Evolutionary conservation across 2,888 invertebrate genomes (phyloP), one percentile per base, ranked within the genome.

Genomic region (Alsophila aescularia): DNA sequence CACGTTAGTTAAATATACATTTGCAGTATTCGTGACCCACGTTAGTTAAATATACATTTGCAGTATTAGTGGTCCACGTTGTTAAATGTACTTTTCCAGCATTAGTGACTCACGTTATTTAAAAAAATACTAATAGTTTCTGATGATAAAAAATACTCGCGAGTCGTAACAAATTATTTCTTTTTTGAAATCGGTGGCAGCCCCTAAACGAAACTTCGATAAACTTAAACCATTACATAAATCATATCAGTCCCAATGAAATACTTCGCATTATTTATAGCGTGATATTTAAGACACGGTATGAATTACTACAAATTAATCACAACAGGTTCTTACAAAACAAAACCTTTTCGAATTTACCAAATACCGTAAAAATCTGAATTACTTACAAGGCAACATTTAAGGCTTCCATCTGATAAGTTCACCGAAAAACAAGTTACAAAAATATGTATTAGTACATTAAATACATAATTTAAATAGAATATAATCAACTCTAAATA

Each of bases 341-440:
- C 81, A 85, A 87, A 87, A 83, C 81, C 62, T 59, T 52, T 53
- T 67, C 60, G 56, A 64, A 61, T 69, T 44, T 34, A 27, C 72
- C 72, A 72, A 72, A 69, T 62, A 66, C 72, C 72, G 70, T 69
- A 60, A 69, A 75, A 63, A 71, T 72, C 76, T 63, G 68, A 67
- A 60, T 71, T 66, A 67, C 84, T 71, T 66, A 67, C 84, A 86
- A 87, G 87, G 87, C 88, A 87, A 77, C 83, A 64, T 72, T 69
- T 66, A 83, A 87, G 86, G 85, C 85, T 74, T 61, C 49, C 4
- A 55, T 57, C 47, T 52, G 47, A 56, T 24, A 24, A 5, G 24
- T 52, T 43, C 29, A 36, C 48, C 18, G 53, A 58, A 55, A 58
- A 64, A 48, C 42, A 60, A 60, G 18, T 47, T 58, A 61, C 37